Evolutionary conservation across 2,888 invertebrate genomes (phyloP).

Genomic region (Pilophorus perplexus): DNA sequence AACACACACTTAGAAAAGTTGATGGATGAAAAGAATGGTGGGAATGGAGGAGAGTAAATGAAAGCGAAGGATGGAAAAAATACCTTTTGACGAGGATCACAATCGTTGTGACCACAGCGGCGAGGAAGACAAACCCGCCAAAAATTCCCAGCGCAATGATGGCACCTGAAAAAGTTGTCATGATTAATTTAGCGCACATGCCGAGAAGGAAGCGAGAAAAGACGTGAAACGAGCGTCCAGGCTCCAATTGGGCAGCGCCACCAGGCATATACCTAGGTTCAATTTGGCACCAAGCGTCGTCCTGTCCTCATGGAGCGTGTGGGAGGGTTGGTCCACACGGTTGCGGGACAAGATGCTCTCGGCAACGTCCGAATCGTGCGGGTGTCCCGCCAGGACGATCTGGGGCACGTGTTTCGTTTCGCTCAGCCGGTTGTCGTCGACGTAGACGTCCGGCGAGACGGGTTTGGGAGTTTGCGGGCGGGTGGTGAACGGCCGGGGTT

Average conservation of each 20-base stretch:
- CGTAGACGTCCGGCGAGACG: constrained; percentile 51
- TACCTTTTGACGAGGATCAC: constrained; percentile 86
- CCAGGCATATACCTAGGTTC: constrained; percentile 63
- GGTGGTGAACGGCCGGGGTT: constrained; percentile 51
- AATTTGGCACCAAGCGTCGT: constrained; percentile 61
- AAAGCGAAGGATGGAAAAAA: neutral
- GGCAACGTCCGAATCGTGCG: constrained; percentile 75
- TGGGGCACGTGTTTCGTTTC: constrained; percentile 51
- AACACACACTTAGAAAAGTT: too few relatives aligned
- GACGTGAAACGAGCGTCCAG: too few relatives aligned
- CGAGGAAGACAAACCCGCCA: constrained; percentile 85
- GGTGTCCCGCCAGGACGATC: constrained; percentile 53
- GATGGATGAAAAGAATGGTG: too few relatives aligned
- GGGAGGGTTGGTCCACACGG: constrained; percentile 60
- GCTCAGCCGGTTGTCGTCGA: constrained; percentile 52
- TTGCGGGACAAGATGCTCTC: constrained; percentile 52
- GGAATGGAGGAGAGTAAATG: neutral
- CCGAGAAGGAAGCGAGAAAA: too few relatives aligned
- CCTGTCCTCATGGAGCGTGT: constrained; percentile 58
- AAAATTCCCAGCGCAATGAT: constrained; percentile 86
- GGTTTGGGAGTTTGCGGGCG: constrained; percentile 52
- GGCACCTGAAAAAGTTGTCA: constrained; percentile 57
- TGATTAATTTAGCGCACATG: neutral
- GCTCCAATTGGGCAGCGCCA: too few relatives aligned
- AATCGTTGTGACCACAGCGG: constrained; percentile 84